Evolutionary conservation across 2,797 vertebrate species (phyloP), one percentile per base, ranked within the genome.

Genomic region (Buphagus erythrorhynchus): DNA sequence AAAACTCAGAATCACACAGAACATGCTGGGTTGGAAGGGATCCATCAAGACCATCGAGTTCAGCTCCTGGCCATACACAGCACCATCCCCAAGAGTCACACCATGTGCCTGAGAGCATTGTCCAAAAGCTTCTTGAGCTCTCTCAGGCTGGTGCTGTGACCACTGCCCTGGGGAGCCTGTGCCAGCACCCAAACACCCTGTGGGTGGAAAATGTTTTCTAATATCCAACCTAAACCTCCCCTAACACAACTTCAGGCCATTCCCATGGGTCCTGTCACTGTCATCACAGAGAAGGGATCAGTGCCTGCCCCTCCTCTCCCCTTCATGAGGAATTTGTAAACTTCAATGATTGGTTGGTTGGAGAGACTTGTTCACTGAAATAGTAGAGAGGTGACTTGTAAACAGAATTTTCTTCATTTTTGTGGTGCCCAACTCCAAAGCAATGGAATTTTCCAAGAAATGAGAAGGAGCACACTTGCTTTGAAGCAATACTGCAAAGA

Each of bases 291-390:
- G 8, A 1, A 52, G 54, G 29, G 9, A 54, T 31, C 40, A 48
- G 25, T 21, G 25, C 1, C 35, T 62, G 55, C 11, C 20, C 4
- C 11, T 35, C 13, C 19, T 54, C 48, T 46, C 11, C 2, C 4
- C 2, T 8, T 40, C 46, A 76, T 0, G 0, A 61, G 4, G 7
- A 76, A 46, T 2, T 2, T 54, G 40, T 6, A 54, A 54, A 52
- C 29, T 45, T 29, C 20, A 11, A 1, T 35, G 18, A 40, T 20
- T 72, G 18, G 36, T n/a, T 66, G 9, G 38, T 51, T 49, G 61
- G 43, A 87, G 40, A 58, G n/a, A 35, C 25, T 48, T 48, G 28
- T 16, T 36, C 3, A 19, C 11, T 68, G 20, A 67, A 68, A 68
- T 16, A 49, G 25, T 15, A 55, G 1, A 46, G 36, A 76, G 7